Evolutionary conservation across 1,140 invertebrate species (phyloP).

Genomic region (Laupala kohalensis): DNA sequence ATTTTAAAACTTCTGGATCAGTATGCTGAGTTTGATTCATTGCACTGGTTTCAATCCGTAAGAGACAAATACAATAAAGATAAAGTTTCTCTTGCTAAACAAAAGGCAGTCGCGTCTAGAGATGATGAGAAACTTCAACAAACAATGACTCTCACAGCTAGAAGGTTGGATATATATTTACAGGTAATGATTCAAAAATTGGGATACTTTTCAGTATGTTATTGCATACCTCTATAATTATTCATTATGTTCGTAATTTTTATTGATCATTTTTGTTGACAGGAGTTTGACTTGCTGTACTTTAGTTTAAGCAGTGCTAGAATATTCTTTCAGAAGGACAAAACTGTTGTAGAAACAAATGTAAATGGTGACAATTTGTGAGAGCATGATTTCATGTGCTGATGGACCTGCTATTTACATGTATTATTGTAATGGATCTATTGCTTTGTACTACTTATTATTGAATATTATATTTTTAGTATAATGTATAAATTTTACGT

Average conservation of each 20-base stretch:
- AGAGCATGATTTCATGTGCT: no score
- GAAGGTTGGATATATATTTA: conserved; percentile 66
- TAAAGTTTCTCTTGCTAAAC: conserved; percentile 39
- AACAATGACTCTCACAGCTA: conserved; percentile 81
- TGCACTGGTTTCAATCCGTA: conserved; percentile 94
- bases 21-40: conserved; percentile 70
- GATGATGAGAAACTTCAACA: conserved; percentile 81
- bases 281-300: conserved; percentile 83
- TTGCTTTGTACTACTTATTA: no score
- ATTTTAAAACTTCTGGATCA: conserved; percentile 49
- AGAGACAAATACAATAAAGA: conserved; percentile 56
- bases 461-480: no score
- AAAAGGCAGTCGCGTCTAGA: conserved; percentile 33
- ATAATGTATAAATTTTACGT: no score
- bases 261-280: conserved; percentile 24
- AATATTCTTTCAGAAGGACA: conserved; percentile 68
- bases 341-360: not conserved
- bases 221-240: not conserved
- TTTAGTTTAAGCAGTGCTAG: conserved; percentile 86
- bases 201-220: not conserved
- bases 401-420: no score
- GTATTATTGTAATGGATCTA: no score
- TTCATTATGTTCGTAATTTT: not conserved
- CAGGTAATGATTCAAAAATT: conserved; percentile 30
- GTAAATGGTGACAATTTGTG: not conserved